These are phyloP conservation scores for Champsocephalus esox DNA, from an alignment of 2,797 vertebrate genomes.

Conservation along the genomic window DNA sequence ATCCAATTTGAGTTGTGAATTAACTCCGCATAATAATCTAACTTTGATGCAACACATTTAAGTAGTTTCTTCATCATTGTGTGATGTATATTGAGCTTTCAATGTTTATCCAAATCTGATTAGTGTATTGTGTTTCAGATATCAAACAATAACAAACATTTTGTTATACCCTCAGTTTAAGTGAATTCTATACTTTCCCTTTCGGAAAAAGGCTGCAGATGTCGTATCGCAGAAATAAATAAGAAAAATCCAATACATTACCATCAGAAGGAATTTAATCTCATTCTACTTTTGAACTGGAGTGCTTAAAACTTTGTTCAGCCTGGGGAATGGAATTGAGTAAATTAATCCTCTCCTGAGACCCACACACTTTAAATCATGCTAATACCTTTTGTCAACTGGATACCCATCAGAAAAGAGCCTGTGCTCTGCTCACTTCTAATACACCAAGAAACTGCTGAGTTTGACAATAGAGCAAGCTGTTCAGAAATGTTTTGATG, in stretches of 20 bases:
- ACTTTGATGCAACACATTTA: background rate
- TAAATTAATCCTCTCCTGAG: slow-evolving; percentile 59
- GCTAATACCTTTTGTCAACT: slow-evolving; percentile 68
- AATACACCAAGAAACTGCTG: slow-evolving; percentile 33
- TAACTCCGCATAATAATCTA: slow-evolving; percentile 3
- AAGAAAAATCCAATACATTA: slow-evolving; percentile 55
- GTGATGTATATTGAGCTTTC: slow-evolving; percentile 2
- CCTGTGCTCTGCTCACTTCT: slow-evolving; percentile 33
- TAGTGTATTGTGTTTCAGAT: slow-evolving; percentile 22
- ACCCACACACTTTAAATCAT: slow-evolving; percentile 58
- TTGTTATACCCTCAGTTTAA: slow-evolving; percentile 24
- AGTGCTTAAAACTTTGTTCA: slow-evolving; percentile 43
- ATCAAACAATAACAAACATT: slow-evolving; percentile 38
- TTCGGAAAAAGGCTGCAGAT: slow-evolving; percentile 29
- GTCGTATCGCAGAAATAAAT: slow-evolving; percentile 31
- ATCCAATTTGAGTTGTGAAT: slow-evolving; percentile 1
- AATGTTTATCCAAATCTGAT: slow-evolving; percentile 18
- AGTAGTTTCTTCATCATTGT: background rate
- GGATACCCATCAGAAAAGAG: slow-evolving; percentile 41
- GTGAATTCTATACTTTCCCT: slow-evolving; percentile 34
- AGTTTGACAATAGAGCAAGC: slow-evolving; percentile 27
- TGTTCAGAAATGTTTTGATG: slow-evolving; percentile 23
- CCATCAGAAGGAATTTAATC: slow-evolving; percentile 59
- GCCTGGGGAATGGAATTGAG: slow-evolving; percentile 43
- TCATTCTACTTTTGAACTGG: slow-evolving; percentile 48